These are phyloP conservation scores for Diachrysia chrysitis DNA, from an alignment of 2,888 invertebrate species.

Conservation along the genomic window DNA sequence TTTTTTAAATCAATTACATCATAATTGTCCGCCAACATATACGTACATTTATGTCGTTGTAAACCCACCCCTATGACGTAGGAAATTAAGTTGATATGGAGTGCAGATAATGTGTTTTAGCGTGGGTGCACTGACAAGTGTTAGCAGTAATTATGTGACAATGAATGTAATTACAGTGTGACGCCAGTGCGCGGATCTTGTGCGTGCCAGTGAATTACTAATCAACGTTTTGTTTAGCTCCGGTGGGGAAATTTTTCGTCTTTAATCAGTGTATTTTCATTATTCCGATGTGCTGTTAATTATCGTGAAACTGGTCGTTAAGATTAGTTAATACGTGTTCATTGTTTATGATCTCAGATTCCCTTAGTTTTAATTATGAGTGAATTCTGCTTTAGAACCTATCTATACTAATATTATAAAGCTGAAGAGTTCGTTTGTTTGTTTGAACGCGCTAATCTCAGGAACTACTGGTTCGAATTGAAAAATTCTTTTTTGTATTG, in stretches of 20 bases:
- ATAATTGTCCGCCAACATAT: slow-evolving; percentile 49
- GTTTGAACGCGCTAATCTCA: too few species aligned
- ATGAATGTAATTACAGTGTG: slow-evolving; percentile 84
- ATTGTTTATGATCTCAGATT: too few species aligned
- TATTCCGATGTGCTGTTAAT: slow-evolving; percentile 47
- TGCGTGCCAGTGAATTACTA: slow-evolving; percentile 73
- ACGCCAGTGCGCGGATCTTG: slow-evolving; percentile 63
- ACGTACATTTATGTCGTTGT: slow-evolving; percentile 9
- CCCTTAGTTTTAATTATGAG: too few species aligned
- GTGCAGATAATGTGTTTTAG: slow-evolving; percentile 63
- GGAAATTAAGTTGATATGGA: slow-evolving; percentile 60
- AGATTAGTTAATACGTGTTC: slow-evolving; percentile 11
- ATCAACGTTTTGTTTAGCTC: slow-evolving; percentile 77
- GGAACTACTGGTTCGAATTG: too few species aligned
- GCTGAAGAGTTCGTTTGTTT: too few species aligned
- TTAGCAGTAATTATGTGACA: slow-evolving; percentile 85
- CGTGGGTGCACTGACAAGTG: slow-evolving; percentile 85
- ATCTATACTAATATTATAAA: too few species aligned
- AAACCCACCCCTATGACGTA: slow-evolving; percentile 58
- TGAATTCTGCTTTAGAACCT: too few species aligned
- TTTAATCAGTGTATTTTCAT: slow-evolving; percentile 53
- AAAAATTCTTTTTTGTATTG: too few species aligned
- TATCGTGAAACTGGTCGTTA: slow-evolving; percentile 26
- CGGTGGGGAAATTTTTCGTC: slow-evolving; percentile 65
- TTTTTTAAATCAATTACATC: slow-evolving; percentile 55